Percentiles rank a stretch among this genome's conserved stretches.
phyloP scores from a whole-genome alignment of 2,888 invertebrate species.

The Tetanocera ferruginea region DNA sequence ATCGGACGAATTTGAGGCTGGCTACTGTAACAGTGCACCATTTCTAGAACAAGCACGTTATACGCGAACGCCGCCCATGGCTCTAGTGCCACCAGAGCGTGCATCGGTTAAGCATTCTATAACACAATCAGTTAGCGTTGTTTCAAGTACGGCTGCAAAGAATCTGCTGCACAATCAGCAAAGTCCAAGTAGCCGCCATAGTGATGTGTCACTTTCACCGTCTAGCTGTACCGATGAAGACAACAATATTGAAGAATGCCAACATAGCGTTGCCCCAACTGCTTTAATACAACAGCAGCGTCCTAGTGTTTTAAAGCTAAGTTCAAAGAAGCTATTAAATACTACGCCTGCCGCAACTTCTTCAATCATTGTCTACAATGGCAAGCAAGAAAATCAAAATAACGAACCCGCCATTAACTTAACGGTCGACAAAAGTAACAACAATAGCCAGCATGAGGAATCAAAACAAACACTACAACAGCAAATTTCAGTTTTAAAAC shows the following conservation, averaged over 20 bases:
- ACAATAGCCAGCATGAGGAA: slow-evolving; percentile 20
- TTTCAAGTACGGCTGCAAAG: slow-evolving; percentile 64
- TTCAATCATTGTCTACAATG: slow-evolving; percentile 1
- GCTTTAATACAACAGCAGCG: not conserved
- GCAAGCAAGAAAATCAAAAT: not conserved
- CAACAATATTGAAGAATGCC: slow-evolving; percentile 42
- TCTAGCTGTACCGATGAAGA: slow-evolving; percentile 52
- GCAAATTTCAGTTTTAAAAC: slow-evolving; percentile 48
- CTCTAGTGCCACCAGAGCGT: slow-evolving; percentile 68
- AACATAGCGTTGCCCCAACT: slow-evolving; percentile 12
- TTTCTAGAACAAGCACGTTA: slow-evolving; percentile 44
- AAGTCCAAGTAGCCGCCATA: slow-evolving; percentile 49
- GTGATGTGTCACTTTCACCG: slow-evolving; percentile 56
- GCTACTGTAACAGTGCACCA: slow-evolving; percentile 25
- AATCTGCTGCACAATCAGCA: slow-evolving; percentile 51
- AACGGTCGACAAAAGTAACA: not conserved
- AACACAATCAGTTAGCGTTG: slow-evolving; percentile 68
- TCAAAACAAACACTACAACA: slow-evolving; percentile 27
- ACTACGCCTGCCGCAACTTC: not conserved
- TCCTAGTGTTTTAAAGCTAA: slow-evolving; percentile 11
- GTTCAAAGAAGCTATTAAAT: not conserved
- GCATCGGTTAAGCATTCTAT: slow-evolving; percentile 68
- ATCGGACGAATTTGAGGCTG: slow-evolving; percentile 49
- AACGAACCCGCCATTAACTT: not conserved
- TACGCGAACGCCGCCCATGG: slow-evolving; percentile 58